Base-by-base conservation (phyloP, 2,113 vertebrate genomes). In the Rhineura floridana region DNA sequence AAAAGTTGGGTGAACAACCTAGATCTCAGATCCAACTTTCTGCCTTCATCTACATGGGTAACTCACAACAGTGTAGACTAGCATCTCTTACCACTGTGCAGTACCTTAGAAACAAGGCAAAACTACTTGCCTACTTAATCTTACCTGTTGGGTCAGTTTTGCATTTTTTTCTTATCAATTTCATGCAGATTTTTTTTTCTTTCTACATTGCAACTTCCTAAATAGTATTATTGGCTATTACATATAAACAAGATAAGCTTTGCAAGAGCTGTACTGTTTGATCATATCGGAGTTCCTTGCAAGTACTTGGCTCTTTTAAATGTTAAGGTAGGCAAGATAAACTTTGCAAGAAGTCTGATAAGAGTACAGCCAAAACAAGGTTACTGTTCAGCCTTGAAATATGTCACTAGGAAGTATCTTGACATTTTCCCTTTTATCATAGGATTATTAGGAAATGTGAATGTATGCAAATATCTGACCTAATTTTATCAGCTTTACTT, bases 381-480 rank as follows among this genome's bases (percentile, higher is more conserved):
- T 86, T 50, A 48, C 55, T 3, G n/a, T 44, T 48, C 50, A 62
- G 67, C 78, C 67, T 87, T 87, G 50, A 59, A 87, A 73, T 62
- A 73, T 72, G 50, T 78, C 69, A 48, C 28, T 46, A 81, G 30
- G 69, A 42, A 81, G 85, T 69, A 65, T 36, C 25, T 59, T 70
- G 17, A 13, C 36, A 7, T 59, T 80, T 87, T 80, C 59, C 28
- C 67, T 73, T 81, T 28, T 33, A 59, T 25, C 0, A 28, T 46
- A 62, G 8, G 3, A 59, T 81, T 72, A 36, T 81, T 73, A 81
- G 52, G 78, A 55, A 65, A 87, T 55, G 12, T 59, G 36, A 42
- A 55, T 6, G n/a, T 81, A 62, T 81, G 78, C 67, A 72, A 81
- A 48, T 72, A 9, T 52, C 42, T 59, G 67, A 73, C 52, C 50